phyloP scores from a whole-genome alignment of 2,888 invertebrate genomes.

The Meliscaeva auricollis region DNA sequence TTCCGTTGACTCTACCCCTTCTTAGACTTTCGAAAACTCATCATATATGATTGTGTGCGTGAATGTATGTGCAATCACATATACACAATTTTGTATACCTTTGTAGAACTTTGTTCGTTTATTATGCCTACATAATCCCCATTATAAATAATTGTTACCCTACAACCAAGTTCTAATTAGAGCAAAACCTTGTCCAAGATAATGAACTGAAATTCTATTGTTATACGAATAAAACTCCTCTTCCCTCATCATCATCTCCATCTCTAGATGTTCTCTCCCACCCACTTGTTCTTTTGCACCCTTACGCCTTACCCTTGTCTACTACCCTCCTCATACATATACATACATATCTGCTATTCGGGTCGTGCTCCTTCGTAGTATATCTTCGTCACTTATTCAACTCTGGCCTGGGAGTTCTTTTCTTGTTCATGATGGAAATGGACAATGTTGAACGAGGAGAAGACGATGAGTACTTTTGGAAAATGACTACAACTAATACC shows the following conservation, averaged over 20 bases:
- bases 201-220: conserved; percentile 79
- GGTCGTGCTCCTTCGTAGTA: conserved; percentile 41
- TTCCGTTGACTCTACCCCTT: neutral
- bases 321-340: neutral
- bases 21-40: neutral
- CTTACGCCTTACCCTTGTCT: conserved; percentile 4
- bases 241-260: conserved; percentile 11
- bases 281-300: conserved; percentile 42
- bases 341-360: neutral
- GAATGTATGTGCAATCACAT: neutral
- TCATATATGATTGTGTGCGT: neutral
- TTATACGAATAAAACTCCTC: conserved; percentile 71
- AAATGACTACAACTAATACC: conserved; percentile 48
- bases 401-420: conserved; percentile 30
- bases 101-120: conserved; percentile 15
- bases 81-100: neutral
- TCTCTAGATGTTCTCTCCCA: neutral
- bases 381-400: conserved; percentile 43
- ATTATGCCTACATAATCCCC: conserved; percentile 76
- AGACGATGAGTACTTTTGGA: conserved; percentile 44
- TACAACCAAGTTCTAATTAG: conserved; percentile 79
- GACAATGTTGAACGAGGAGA: conserved; percentile 45
- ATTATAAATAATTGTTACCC: conserved; percentile 79
- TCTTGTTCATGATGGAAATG: conserved; percentile 37
- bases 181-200: conserved; percentile 79